Conservation (phyloP, 1,140 invertebrate species). For the Scaptomyza montana region DNA sequence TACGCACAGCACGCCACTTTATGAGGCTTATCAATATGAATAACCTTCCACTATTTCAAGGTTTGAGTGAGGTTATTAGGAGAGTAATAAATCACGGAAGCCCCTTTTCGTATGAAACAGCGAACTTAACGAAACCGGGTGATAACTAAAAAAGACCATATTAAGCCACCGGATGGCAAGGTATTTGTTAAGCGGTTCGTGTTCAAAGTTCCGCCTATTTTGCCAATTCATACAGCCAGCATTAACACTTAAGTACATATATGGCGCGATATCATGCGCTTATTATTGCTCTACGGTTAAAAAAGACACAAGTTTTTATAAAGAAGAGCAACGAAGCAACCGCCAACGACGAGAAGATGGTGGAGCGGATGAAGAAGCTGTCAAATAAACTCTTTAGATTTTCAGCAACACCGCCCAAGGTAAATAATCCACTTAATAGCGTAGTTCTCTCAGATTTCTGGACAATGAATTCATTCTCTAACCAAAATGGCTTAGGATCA, state of each 20-base stretch:
- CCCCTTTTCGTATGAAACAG: conserved; percentile 40
- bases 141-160: conserved; percentile 85
- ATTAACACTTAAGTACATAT: no score
- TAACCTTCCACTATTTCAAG: conserved; percentile 48
- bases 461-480: no score
- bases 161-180: conserved; percentile 12
- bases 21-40: conserved; percentile 38
- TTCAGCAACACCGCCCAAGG: no score
- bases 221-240: conserved; percentile 85
- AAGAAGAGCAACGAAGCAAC: no score
- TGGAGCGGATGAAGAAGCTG: conserved; percentile 38
- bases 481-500: no score
- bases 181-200: conserved; percentile 81
- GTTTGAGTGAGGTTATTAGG: conserved; percentile 54
- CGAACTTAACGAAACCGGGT: conserved; percentile 84
- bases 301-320: no score
- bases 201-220: conserved; percentile 86
- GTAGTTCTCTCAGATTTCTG: no score
- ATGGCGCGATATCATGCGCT: no score
- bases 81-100: conserved; percentile 41
- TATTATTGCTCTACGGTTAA: no score
- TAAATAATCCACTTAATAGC: no score
- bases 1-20: neutral
- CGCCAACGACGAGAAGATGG: conserved; percentile 41
- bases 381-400: no score